phyloP scores from a whole-genome alignment of 2,888 invertebrate species.

The Sussaba pulchella region DNA sequence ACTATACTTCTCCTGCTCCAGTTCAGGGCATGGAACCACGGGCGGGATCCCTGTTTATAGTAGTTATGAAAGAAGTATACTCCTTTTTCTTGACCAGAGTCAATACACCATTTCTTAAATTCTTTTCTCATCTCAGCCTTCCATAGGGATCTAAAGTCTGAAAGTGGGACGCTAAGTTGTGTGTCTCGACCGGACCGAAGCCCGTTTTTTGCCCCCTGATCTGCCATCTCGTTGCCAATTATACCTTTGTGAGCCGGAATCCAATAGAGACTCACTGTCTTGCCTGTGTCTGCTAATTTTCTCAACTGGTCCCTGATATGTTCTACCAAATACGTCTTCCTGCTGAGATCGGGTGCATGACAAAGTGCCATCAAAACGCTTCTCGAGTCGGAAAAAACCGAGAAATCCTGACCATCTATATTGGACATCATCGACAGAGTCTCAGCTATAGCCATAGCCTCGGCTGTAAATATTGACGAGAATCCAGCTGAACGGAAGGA shows the following conservation, averaged over 20 bases:
- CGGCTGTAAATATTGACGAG: slow-evolving; percentile 28
- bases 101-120: slow-evolving; percentile 20
- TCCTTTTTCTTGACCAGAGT: not conserved
- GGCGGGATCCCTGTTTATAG: not conserved
- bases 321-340: slow-evolving; percentile 22
- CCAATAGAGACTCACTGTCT: slow-evolving; percentile 21
- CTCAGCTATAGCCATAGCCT: slow-evolving; percentile 41
- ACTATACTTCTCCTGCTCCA: slow-evolving; percentile 38
- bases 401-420: not conserved
- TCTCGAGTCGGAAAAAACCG: slow-evolving; percentile 28
- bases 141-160: slow-evolving; percentile 27
- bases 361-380: slow-evolving; percentile 11
- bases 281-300: not conserved
- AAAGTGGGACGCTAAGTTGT: slow-evolving; percentile 1
- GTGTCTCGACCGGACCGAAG: slow-evolving; percentile 8
- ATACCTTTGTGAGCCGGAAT: slow-evolving; percentile 3
- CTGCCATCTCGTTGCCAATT: not conserved
- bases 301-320: slow-evolving; percentile 18
- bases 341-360: not conserved
- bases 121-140: slow-evolving; percentile 1
- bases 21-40: slow-evolving; percentile 35
- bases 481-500: slow-evolving; percentile 8
- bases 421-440: not conserved
- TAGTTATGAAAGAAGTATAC: not conserved
- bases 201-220: too few relatives aligned